Evolutionary conservation across 2,888 invertebrate species (phyloP), one percentile per base, ranked within the genome.

Genomic region (Ectobius pallidus): DNA sequence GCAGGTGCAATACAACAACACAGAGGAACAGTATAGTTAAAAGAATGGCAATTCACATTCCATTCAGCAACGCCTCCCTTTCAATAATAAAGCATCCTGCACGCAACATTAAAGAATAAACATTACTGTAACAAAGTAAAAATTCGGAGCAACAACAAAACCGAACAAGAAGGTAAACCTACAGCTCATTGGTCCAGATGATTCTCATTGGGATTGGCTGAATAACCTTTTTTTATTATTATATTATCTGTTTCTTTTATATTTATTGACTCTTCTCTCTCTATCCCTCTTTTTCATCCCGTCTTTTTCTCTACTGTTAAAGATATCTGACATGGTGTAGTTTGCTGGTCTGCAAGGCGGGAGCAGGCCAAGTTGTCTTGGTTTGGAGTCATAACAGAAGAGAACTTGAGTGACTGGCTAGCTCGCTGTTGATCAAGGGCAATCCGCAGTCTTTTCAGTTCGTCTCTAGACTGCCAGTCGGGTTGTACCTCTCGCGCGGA

Each of bases 391-490:
- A 39, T 39, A 39, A 14, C 52, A 52, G 58, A 30, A 58, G 30
- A 30, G 58, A n/a, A 14, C n/a, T 58, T 34, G 58, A 58, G 11
- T 55, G 55, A 55, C 55, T 49, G 1, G 52, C 52, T 6, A 11
- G 25, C 52, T 52, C 11, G 52, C 52, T 58, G 32, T n/a, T 58
- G 65, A 65, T 65, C 44, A 65, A 65, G 65, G 65, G 65, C 65
- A 65, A 61, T 61, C 61, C 61, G 32, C 61, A 61, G 20, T 16
- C 30, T n/a, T 46, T 46, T 46, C 65, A 65, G 65, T 65, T 14
- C 65, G 65, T 65, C 44, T 46, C 9, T 27, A 65, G 65, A 65
- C 65, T 16, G 65, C 65, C n/a, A 27, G 44, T 27, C 18, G 46
- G 65, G 3, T 34, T 11, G 34, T 16, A 58, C 25, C 32, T n/a